Evolutionary conservation across 2,888 invertebrate genomes (phyloP), one percentile per base, ranked within the genome.

Genomic region (Augiades crinisus): DNA sequence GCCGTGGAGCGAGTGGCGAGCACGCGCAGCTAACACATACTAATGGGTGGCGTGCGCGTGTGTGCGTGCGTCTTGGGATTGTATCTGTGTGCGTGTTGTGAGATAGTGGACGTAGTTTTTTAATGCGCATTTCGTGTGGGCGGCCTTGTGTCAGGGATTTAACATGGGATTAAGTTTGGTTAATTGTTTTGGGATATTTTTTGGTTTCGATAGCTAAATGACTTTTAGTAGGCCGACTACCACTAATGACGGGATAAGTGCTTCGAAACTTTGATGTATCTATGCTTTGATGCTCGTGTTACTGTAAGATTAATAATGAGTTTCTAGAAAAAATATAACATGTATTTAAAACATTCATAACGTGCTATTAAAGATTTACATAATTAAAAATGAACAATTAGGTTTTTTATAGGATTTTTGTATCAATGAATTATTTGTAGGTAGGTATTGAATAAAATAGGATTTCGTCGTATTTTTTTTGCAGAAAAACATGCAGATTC

Each of bases 1-100:
- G 88, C 86, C 82, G 83, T 77, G 80, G 84, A 85, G 78, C 88
- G 87, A 87, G 87, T 81, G 86, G 81, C 83, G 77, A 84, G 87
- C 89, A 87, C 88, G 87, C 88, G 88, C 78, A 86, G 70, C 78
- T 62, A 61, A 76, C 78, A 75, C 82, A 81, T 82, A 83, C 84
- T 83, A 81, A 83, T 84, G 73, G 77, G 73, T 67, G 75, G 55
- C 61, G 64, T 54, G 65, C 55, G 64, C 38, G 22, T 76, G 81
- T 83, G 63, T 63, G 56, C 43, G 54, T 49, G 59, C 60, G 57
- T 60, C 64, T 67, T 67, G 61, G 53, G 63, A 65, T 62, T 62
- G 64, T 53, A 27, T 60, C 58, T 55, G 66, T 64, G 62, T 65
- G 66, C 49, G 64, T 62, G 56, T 50, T 61, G 62, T 61, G 58